phyloP scores from a whole-genome alignment of 2,888 invertebrate species.

The Drosophila subquinaria region DNA sequence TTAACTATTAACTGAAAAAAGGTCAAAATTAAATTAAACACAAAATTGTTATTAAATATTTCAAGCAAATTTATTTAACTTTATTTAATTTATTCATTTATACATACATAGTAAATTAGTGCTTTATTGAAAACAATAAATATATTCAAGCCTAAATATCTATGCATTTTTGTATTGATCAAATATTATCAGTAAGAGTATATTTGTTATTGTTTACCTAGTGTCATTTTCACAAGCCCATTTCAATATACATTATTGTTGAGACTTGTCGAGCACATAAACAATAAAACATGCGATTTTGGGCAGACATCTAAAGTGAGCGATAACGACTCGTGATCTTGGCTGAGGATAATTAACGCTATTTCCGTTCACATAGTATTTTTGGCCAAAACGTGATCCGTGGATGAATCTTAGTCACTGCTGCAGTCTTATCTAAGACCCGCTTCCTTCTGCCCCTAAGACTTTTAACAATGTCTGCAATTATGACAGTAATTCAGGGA shows the following conservation, averaged over 20 bases:
- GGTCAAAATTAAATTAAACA: too few species aligned
- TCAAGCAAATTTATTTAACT: too few species aligned
- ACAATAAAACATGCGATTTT: constrained; percentile 33
- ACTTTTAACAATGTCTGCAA: constrained; percentile 7
- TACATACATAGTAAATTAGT: too few species aligned
- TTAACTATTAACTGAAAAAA: too few species aligned
- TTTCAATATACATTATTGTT: constrained; percentile 23
- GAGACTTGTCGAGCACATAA: constrained; percentile 9
- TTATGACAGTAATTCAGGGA: constrained; percentile 39
- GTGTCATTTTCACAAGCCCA: background rate
- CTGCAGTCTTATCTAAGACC: constrained; percentile 64
- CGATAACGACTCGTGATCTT: constrained; percentile 49
- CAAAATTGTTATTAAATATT: too few species aligned
- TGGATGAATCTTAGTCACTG: constrained; percentile 62
- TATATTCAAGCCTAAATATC: background rate
- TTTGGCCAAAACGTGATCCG: background rate
- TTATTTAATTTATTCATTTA: too few species aligned
- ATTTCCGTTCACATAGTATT: constrained; percentile 6
- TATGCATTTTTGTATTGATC: too few species aligned
- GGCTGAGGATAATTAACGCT: constrained; percentile 8
- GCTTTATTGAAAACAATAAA: background rate
- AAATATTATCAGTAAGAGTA: constrained; percentile 13
- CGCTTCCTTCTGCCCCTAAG: background rate
- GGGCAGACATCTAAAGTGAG: constrained; percentile 13
- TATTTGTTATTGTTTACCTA: background rate